phyloP scores from a whole-genome alignment of 2,113 vertebrate genomes.

The Aix galericulata region DNA sequence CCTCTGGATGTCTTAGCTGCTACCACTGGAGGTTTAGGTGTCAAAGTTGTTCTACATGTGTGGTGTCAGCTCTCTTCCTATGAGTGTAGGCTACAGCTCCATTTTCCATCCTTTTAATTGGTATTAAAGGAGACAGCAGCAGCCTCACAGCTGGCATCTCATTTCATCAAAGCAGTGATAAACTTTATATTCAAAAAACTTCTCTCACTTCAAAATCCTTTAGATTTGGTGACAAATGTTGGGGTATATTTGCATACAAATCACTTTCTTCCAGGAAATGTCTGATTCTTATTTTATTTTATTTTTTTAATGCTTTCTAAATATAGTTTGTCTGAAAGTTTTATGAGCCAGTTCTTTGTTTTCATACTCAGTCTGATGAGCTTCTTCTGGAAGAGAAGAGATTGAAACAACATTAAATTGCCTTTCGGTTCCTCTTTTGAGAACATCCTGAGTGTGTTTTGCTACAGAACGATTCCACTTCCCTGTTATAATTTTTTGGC shows the following conservation, averaged over 20 bases:
- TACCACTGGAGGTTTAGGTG: constrained; percentile 43
- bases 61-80: constrained; percentile 47
- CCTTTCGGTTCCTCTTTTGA: constrained; percentile 64
- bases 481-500: not conserved
- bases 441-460: constrained; percentile 51
- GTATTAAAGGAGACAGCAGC: constrained; percentile 59
- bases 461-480: constrained; percentile 22
- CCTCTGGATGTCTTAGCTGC: not conserved
- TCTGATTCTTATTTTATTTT: not conserved
- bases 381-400: constrained; percentile 54
- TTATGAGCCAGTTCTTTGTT: constrained; percentile 60
- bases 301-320: constrained; percentile 34
- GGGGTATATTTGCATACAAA: constrained; percentile 70
- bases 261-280: constrained; percentile 58
- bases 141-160: constrained; percentile 33
- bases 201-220: constrained; percentile 47
- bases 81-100: constrained; percentile 12
- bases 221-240: constrained; percentile 59
- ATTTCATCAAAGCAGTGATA: constrained; percentile 60
- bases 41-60: constrained; percentile 7
- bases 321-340: constrained; percentile 58
- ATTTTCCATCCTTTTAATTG: constrained; percentile 34
- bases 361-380: constrained; percentile 59
- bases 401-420: constrained; percentile 43
- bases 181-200: constrained; percentile 55